phyloP scores from a whole-genome alignment of 2,113 vertebrate species.

The Pedionomus torquatus region DNA sequence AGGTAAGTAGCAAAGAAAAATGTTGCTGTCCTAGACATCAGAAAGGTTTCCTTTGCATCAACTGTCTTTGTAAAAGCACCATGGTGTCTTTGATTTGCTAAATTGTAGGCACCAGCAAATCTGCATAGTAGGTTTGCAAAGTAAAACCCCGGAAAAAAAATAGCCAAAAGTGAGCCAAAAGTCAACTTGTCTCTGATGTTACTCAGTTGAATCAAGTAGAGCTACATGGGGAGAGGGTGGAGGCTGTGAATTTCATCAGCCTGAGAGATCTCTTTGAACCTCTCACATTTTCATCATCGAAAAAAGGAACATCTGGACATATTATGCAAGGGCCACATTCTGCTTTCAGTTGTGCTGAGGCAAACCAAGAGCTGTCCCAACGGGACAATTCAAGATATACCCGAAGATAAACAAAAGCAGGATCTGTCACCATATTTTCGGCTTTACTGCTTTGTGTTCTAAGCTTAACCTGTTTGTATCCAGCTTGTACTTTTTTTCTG shows the following conservation, averaged over 20 bases:
- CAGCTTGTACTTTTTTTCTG: neutral
- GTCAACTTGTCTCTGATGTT: neutral
- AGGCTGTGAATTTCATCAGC: constrained; percentile 26
- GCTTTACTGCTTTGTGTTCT: neutral
- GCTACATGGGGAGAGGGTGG: constrained; percentile 31
- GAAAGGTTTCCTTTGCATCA: neutral
- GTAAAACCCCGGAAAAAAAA: neutral
- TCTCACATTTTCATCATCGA: constrained; percentile 9
- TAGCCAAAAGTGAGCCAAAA: neutral
- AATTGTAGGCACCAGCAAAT: neutral
- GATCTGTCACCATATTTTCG: neutral
- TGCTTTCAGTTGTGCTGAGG: constrained; percentile 8
- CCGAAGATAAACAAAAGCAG: constrained; percentile 19
- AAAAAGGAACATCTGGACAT: constrained; percentile 47
- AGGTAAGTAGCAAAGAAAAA: neutral
- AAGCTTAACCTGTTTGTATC: neutral
- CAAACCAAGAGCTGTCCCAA: constrained; percentile 21
- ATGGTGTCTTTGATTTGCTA: neutral
- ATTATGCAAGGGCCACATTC: constrained; percentile 44
- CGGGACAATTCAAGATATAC: neutral
- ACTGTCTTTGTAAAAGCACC: neutral
- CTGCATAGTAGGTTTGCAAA: neutral
- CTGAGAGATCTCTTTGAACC: constrained; percentile 30
- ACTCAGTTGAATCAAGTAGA: neutral
- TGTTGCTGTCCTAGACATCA: neutral